Conservation (phyloP, 2,113 vertebrate species). For the Fregata magnificens region DNA sequence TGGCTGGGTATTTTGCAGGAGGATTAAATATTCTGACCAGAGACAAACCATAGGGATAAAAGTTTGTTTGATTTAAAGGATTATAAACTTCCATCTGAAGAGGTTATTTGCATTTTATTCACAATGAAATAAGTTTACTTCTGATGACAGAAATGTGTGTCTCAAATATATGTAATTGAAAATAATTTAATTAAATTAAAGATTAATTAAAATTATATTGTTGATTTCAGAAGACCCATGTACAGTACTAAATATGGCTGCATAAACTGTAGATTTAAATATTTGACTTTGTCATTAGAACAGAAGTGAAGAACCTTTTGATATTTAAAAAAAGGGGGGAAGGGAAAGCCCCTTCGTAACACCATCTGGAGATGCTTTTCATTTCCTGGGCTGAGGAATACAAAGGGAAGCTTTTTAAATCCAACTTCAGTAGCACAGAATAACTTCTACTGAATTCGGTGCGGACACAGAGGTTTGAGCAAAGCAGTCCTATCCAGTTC, state of each 20-base stretch:
- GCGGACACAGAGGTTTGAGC: fast-evolving
- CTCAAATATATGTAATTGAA: neutral
- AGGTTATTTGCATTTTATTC: neutral
- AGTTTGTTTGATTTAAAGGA: neutral
- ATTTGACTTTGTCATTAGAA: neutral
- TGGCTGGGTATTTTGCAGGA: neutral
- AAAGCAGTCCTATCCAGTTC: neutral
- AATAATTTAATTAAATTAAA: neutral
- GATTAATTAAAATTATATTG: neutral
- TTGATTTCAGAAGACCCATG: neutral
- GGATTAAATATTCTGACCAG: neutral
- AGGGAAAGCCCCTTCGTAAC: neutral
- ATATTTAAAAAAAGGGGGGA: neutral
- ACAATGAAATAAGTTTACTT: neutral
- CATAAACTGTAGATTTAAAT: neutral
- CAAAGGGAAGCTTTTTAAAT: neutral
- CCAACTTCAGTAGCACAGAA: neutral
- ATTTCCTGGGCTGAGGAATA: neutral
- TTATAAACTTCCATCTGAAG: neutral
- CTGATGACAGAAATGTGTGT: neutral
- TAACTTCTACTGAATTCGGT: neutral
- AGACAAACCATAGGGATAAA: neutral
- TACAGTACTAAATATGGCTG: neutral
- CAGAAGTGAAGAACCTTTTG: neutral
- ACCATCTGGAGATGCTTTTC: neutral